Evolutionary conservation across 2,113 vertebrate genomes (phyloP).

Genomic region (Dryoscopus gambensis): DNA sequence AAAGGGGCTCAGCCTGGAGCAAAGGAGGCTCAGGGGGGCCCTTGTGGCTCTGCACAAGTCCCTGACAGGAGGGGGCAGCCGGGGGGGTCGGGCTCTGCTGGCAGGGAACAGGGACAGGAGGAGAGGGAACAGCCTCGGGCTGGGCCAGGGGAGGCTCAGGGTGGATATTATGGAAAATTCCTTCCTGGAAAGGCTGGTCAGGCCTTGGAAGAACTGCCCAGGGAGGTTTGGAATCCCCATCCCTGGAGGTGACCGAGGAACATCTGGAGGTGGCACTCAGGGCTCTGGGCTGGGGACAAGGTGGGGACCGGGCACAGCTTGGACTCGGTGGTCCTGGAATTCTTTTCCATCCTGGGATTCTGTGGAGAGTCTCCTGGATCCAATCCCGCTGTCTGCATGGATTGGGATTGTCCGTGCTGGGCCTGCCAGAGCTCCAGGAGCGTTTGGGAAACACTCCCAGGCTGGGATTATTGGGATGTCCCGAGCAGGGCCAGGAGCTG

Average conservation of each 20-base stretch:
- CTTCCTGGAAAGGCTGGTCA: background rate
- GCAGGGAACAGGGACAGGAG: background rate
- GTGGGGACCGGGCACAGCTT: rapidly evolving
- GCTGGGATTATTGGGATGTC: background rate
- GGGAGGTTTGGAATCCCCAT: background rate
- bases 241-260: background rate
- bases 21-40: background rate
- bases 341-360: background rate
- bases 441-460: rapidly evolving
- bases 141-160: background rate
- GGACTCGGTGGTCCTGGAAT: background rate
- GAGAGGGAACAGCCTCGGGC: background rate
- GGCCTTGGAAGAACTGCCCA: background rate
- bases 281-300: background rate
- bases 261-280: background rate
- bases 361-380: background rate
- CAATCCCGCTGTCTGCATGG: background rate
- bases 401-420: background rate
- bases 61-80: too few species aligned
- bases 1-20: background rate
- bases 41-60: background rate
- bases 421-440: background rate
- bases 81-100: background rate
- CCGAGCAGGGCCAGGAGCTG: background rate
- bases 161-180: too few species aligned